phyloP scores from a whole-genome alignment of 2,797 vertebrate genomes.

The Alexandromys oeconomus region DNA sequence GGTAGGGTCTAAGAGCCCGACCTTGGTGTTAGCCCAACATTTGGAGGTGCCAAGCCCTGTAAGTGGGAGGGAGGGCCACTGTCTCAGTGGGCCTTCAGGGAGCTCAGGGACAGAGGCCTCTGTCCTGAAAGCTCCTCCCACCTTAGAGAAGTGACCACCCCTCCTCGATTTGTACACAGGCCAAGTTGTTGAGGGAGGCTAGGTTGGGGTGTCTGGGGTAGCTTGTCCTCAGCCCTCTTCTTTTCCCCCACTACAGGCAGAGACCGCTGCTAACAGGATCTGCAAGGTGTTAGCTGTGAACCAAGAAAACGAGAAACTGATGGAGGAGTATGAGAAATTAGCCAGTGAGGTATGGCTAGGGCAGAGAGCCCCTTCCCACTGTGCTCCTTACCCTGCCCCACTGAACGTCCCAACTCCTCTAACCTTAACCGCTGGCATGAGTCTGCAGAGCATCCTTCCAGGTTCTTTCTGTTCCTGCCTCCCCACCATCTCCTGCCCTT shows the following conservation, averaged over 20 bases:
- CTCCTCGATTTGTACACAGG: accelerated
- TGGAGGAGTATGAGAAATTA: slow-evolving; percentile 96
- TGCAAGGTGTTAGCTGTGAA: slow-evolving; percentile 97
- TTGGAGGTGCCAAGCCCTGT: background rate
- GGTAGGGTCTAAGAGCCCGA: background rate
- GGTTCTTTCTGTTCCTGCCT: background rate
- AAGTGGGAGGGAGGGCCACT: background rate
- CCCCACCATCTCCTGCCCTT: background rate
- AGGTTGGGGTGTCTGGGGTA: background rate
- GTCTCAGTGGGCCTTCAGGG: background rate
- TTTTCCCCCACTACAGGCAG: slow-evolving; percentile 87
- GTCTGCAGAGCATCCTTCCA: background rate
- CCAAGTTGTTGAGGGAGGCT: background rate
- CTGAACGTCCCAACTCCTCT: background rate
- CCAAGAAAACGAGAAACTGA: slow-evolving; percentile 96
- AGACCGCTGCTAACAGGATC: slow-evolving; percentile 96
- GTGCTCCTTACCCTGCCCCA: background rate
- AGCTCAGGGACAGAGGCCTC: background rate
- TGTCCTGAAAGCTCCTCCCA: background rate
- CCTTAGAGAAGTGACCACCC: background rate
- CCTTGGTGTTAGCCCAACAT: background rate
- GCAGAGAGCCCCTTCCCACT: background rate
- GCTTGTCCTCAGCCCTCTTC: background rate
- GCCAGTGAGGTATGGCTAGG: slow-evolving; percentile 93
- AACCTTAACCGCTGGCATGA: background rate